Percentiles rank a stretch among this genome's conserved stretches.
Conservation (phyloP, 2,888 invertebrate genomes). For the Dermolepida albohirtum region DNA sequence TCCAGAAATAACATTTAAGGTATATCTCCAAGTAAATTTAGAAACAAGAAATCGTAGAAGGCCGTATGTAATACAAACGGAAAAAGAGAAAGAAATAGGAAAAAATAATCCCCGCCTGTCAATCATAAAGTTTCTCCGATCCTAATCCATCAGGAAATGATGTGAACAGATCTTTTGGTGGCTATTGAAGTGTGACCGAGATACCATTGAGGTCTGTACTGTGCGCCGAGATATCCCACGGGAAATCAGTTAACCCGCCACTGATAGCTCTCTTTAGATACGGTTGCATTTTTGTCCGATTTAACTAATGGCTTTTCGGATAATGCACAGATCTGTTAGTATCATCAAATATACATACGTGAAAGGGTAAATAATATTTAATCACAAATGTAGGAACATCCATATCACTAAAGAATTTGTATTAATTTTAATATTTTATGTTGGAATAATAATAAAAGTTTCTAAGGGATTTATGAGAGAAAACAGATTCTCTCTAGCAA, state of each 20-base stretch:
- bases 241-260: conserved; percentile 63
- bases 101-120: conserved; percentile 42
- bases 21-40: no score
- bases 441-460: no score
- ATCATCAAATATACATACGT: no score
- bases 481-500: no score
- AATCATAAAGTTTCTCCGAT: conserved; percentile 42
- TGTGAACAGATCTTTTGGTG: conserved; percentile 62
- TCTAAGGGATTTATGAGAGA: no score
- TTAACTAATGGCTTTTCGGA: conserved; percentile 53
- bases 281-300: conserved; percentile 53
- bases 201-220: conserved; percentile 59
- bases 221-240: conserved; percentile 56
- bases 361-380: no score
- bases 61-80: no score
- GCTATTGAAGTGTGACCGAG: conserved; percentile 66
- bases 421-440: no score
- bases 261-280: conserved; percentile 48
- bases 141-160: conserved; percentile 61
- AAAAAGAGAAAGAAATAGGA: conserved; percentile 19
- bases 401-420: no score
- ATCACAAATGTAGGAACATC: no score
- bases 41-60: no score
- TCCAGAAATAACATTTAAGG: no score
- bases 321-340: conserved; percentile 31